Conservation (phyloP, 1,140 invertebrate species). For the Latrodectus geometricus region DNA sequence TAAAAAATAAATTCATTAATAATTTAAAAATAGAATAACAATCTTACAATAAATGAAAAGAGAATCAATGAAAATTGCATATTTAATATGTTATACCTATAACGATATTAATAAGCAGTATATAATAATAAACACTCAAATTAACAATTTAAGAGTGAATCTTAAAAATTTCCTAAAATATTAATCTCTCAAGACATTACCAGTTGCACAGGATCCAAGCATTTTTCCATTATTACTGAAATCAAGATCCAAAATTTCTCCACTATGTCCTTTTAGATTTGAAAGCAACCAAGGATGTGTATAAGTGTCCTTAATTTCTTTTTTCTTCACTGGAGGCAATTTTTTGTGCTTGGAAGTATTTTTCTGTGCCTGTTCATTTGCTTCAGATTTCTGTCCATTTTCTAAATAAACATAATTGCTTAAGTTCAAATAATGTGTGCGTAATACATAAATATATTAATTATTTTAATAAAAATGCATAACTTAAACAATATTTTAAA, state of each 20-base stretch:
- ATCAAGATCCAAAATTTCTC: constrained; percentile 78
- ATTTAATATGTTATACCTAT: too few relatives aligned
- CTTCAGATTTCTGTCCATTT: constrained; percentile 3
- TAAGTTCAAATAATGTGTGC: background rate
- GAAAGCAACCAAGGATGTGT: constrained; percentile 81
- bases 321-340: constrained; percentile 25
- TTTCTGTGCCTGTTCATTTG: constrained; percentile 17
- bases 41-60: too few relatives aligned
- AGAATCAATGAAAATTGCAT: too few relatives aligned
- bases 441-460: background rate
- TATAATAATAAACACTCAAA: too few relatives aligned
- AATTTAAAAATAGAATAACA: too few relatives aligned
- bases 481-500: background rate
- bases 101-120: too few relatives aligned
- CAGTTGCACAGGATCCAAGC: constrained; percentile 83
- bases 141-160: too few relatives aligned
- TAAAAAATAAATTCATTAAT: too few relatives aligned
- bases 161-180: too few relatives aligned
- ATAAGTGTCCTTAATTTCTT: constrained; percentile 68
- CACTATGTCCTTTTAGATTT: constrained; percentile 84
- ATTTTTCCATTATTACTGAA: constrained; percentile 87
- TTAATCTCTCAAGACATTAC: constrained; percentile 70
- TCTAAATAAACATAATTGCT: background rate
- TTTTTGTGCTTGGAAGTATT: constrained; percentile 42
- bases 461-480: background rate